Base-by-base conservation (phyloP, 2,797 vertebrate species). In the Miopithecus talapoin region DNA sequence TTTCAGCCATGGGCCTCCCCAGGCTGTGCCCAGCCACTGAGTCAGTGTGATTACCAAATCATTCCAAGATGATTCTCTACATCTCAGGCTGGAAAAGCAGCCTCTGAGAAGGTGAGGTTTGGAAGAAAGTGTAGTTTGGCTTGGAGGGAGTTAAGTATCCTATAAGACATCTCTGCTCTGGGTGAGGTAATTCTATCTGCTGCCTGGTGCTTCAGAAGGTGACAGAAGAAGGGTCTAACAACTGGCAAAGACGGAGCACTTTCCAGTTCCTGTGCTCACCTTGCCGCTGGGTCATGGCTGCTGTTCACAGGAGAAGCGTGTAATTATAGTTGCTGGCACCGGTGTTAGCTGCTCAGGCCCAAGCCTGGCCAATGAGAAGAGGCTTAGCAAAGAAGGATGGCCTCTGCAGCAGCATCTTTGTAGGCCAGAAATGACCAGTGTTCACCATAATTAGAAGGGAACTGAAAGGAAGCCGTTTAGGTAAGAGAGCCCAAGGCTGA, bases 121-220 rank as follows among this genome's bases (percentile, higher is more conserved):
- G 61, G 70, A 59, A 83, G 80, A 41, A 83, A 83, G 30, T 3
- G 26, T 81, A 53, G 53, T 95, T 89, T 91, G 64, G 79, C 72
- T n/a, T 83, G 55, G 76, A 97, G 36, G 33, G 61, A 93, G 91
- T 89, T 80, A 92, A 85, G 57, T 85, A 39, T 79, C 74, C 46
- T 86, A 3, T 70, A 30, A 94, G 90, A 61, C 22, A 43, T 13
- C 22, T 92, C 79, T 59, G 17, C 26, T 36, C 30, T 48, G 81
- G 85, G 81, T 57, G 76, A 97, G 79, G 96, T 95, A 97, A 97
- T 94, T 94, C 91, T 96, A 93, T 64, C 96, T 95, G 85, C 55
- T 43, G 50, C 55, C 55, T 81, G 72, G 92, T n/a, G 64, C 85
- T 90, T 94, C 64, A 43, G 64, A 97, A 95, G 75, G 89, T 92